Evolutionary conservation across 1,140 invertebrate species (phyloP).

Genomic region (Coenobita brevimanus): DNA sequence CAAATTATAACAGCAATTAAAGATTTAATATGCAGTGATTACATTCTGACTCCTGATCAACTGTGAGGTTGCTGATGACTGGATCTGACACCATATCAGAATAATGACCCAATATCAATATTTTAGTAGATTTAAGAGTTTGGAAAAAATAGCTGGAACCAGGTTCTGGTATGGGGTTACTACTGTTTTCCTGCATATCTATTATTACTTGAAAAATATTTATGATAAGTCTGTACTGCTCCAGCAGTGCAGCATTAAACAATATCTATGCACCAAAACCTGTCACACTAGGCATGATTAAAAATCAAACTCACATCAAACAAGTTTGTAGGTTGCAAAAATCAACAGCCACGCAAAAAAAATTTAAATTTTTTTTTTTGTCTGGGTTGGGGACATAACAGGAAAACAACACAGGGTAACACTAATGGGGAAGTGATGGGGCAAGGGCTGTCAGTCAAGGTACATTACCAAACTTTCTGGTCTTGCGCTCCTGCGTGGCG

Average conservation of each 20-base stretch:
- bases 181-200: neutral
- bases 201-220: too few species aligned
- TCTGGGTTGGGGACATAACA: constrained; percentile 42
- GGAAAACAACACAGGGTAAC: constrained; percentile 70
- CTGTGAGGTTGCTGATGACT: too few species aligned
- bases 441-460: constrained; percentile 65
- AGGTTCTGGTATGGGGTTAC: constrained; percentile 50
- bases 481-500: constrained; percentile 69
- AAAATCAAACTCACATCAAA: too few species aligned
- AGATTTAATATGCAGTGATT: too few species aligned
- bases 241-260: too few species aligned
- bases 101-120: constrained; percentile 29
- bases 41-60: too few species aligned
- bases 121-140: constrained; percentile 23
- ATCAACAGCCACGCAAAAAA: constrained; percentile 61
- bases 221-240: too few species aligned
- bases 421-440: constrained; percentile 27
- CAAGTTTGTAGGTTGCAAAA: too few species aligned
- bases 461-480: constrained; percentile 73
- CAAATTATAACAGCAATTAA: too few species aligned
- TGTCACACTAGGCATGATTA: constrained; percentile 31
- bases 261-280: constrained; percentile 40
- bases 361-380: neutral
- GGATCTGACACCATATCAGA: constrained; percentile 34
- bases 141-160: constrained; percentile 23